Evolutionary conservation across 2,113 vertebrate species (phyloP).

Genomic region (Illadopsis cleaveri): DNA sequence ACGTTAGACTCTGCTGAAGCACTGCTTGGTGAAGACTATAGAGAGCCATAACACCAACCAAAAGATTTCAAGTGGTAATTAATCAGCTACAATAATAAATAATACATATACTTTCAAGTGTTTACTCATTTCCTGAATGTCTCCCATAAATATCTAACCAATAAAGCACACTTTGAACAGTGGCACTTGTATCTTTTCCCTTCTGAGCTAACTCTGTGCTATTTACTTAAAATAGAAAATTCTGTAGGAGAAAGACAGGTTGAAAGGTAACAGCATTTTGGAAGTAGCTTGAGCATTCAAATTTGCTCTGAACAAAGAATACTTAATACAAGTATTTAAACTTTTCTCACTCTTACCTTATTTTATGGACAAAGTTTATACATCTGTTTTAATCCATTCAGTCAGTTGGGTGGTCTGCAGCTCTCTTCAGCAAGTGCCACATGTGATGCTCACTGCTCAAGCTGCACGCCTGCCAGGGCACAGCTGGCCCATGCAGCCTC

Average conservation of each 20-base stretch:
- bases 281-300: neutral
- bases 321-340: neutral
- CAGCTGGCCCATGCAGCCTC: neutral
- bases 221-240: conserved; percentile 22
- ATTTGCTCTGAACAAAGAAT: neutral
- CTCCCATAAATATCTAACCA: neutral
- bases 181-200: neutral
- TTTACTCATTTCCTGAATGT: neutral
- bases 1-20: neutral
- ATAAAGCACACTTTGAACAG: neutral
- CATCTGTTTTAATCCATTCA: neutral
- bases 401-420: neutral
- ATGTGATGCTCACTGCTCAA: neutral
- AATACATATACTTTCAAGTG: neutral
- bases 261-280: neutral
- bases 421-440: neutral
- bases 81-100: conserved; percentile 12
- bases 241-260: neutral
- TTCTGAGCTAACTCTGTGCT: neutral
- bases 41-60: neutral
- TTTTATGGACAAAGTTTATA: neutral
- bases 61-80: neutral
- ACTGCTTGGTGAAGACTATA: neutral
- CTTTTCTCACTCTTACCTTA: neutral
- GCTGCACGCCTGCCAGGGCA: neutral